Evolutionary conservation across 2,888 invertebrate species (phyloP).

Genomic region (Malthinus flaveolus): DNA sequence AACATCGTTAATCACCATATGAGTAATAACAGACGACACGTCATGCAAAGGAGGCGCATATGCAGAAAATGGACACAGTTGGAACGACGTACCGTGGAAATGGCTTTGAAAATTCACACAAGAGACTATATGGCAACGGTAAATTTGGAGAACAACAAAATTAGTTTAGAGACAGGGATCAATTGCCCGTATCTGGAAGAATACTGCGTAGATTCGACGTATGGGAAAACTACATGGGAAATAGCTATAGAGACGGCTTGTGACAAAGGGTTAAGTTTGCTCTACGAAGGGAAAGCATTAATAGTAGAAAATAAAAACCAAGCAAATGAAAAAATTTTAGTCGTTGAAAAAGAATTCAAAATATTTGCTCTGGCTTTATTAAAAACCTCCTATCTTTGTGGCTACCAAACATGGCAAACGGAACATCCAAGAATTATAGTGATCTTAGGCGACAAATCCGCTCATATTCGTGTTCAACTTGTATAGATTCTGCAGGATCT

Average conservation of each 20-base stretch:
- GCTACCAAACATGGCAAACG: slow-evolving; percentile 21
- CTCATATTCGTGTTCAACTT: no score
- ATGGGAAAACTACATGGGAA: slow-evolving; percentile 10
- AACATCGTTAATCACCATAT: slow-evolving; percentile 1
- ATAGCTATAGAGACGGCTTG: not conserved
- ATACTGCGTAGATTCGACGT: slow-evolving; percentile 14
- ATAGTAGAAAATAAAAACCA: not conserved
- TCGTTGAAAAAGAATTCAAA: slow-evolving; percentile 13
- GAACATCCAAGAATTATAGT: slow-evolving; percentile 32
- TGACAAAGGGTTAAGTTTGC: not conserved
- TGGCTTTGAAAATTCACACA: not conserved
- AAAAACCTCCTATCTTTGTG: slow-evolving; percentile 14
- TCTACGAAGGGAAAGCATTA: not conserved
- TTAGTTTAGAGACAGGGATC: not conserved
- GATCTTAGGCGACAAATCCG: slow-evolving; percentile 7
- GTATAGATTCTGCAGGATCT: no score
- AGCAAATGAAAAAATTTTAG: not conserved
- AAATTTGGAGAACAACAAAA: slow-evolving; percentile 1
- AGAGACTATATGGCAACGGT: slow-evolving; percentile 6
- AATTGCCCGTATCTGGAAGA: slow-evolving; percentile 8
- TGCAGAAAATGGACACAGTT: slow-evolving; percentile 7
- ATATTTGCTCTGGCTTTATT: slow-evolving; percentile 28
- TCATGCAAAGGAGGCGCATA: not conserved
- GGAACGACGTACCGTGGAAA: slow-evolving; percentile 7
- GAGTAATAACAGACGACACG: not conserved